Conservation (phyloP, 1,140 invertebrate genomes). For the Anoplolepis gracilipes region DNA sequence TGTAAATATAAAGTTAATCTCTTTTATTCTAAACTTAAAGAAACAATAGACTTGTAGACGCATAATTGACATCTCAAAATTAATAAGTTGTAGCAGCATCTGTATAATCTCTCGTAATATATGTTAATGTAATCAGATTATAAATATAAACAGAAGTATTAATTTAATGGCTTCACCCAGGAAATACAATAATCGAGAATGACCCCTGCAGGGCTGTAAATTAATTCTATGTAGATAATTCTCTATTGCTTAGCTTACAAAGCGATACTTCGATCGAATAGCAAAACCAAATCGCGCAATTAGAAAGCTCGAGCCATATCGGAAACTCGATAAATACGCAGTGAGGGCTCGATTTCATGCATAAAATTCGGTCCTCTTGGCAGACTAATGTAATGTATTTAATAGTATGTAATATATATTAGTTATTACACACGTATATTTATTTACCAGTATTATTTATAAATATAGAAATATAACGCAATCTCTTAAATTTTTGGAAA, state of each 20-base stretch:
- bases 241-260: conserved; percentile 77
- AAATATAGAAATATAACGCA: neutral
- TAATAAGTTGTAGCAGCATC: neutral
- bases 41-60: neutral
- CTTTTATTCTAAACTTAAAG: neutral
- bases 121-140: neutral
- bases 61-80: conserved; percentile 19
- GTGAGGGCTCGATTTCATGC: conserved; percentile 43
- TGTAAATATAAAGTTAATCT: neutral
- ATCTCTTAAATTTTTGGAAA: neutral
- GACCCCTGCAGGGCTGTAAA: conserved; percentile 65
- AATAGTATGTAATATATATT: neutral
- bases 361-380: conserved; percentile 30
- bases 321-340: conserved; percentile 40
- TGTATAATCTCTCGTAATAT: neutral
- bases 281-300: conserved; percentile 38
- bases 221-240: conserved; percentile 76
- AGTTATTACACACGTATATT: neutral
- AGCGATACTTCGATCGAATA: conserved; percentile 72
- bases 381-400: neutral
- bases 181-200: conserved; percentile 72
- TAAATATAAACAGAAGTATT: conserved; percentile 64
- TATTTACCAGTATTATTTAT: neutral
- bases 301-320: conserved; percentile 32
- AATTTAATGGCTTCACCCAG: conserved; percentile 63